Base-by-base conservation (phyloP, 2,113 vertebrate genomes). In the Kryptolebias marmoratus region DNA sequence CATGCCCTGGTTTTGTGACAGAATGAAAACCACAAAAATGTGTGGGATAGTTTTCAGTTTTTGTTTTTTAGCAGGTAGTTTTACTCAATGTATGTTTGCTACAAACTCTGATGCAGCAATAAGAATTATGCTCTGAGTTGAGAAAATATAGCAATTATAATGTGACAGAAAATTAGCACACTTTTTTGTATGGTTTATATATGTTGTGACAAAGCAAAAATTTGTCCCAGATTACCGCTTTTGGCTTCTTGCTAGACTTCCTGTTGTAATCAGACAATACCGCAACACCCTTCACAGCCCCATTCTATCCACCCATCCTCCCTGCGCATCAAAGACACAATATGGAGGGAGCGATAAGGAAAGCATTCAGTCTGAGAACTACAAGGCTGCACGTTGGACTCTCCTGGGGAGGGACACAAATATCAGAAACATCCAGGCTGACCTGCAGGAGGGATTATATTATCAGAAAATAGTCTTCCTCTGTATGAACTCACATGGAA, bases 301-400 rank as follows among this genome's bases (percentile, higher is more conserved):
- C 73, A 31, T 5, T 42, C 32, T 7, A 3, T 55, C 63, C 48
- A 48, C 45, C 52, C 59, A 28, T 30, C 62, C 62, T 39, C 55
- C 47, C 55, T 15, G 22, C 49, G 68, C 56, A 55, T 39, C 66
- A 3, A n/a, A 85, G 49, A 75, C 75, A 77, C 89, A 91, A 88
- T 90, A 71, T 91, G 89, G 87, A 84, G 59, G 50, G 14, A 68
- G 69, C 5, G 83, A 91, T 92, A 90, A 92, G 87, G 65, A 68
- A 73, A 65, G 76, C 54, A 72, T 84, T 86, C 74, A 85, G 62
- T 36, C 75, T 56, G 16, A 77, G 57, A 73, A 71, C 76, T 68
- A 78, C 5, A 36, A 66, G 75, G 50, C 65, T 42, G 39, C 11
- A 45, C 68, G 77, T 80, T 79, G 61, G 69, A 73, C 70, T 83